Evolutionary conservation across 2,888 invertebrate species (phyloP).

Genomic region (Temnothorax unifasciatus): DNA sequence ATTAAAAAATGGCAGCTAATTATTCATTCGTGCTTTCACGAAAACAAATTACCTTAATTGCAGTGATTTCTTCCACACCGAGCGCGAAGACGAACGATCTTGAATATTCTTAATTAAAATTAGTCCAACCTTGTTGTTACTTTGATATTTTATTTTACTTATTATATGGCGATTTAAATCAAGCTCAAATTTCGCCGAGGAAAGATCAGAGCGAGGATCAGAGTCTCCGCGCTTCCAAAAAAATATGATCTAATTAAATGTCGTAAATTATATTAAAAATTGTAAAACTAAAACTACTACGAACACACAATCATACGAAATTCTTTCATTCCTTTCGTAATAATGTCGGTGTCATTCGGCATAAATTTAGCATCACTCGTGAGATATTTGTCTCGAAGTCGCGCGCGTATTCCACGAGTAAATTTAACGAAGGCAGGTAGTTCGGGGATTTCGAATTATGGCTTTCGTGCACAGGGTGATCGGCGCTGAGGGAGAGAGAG

Average conservation of each 20-base stretch:
- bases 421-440: conserved; percentile 51
- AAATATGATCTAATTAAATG: conserved; percentile 11
- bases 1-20: conserved; percentile 24
- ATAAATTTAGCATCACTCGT: conserved; percentile 5
- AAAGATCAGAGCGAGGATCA: not conserved
- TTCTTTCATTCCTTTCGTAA: not conserved
- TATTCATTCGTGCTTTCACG: conserved; percentile 34
- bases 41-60: conserved; percentile 53
- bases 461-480: conserved; percentile 20
- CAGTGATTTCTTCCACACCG: conserved; percentile 28
- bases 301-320: not conserved
- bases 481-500: not conserved
- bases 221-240: not conserved
- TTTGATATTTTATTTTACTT: conserved; percentile 34
- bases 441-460: conserved; percentile 11
- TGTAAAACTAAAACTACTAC: not conserved
- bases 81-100: conserved; percentile 8
- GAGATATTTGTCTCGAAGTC: conserved; percentile 11
- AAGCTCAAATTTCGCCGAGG: not conserved
- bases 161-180: conserved; percentile 22
- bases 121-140: not conserved
- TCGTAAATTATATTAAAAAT: conserved; percentile 1
- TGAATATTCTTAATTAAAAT: conserved; percentile 55
- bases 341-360: not conserved
- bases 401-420: conserved; percentile 50